Conservation (phyloP, 2,113 vertebrate species). For the Phalacrocorax brasilianus region DNA sequence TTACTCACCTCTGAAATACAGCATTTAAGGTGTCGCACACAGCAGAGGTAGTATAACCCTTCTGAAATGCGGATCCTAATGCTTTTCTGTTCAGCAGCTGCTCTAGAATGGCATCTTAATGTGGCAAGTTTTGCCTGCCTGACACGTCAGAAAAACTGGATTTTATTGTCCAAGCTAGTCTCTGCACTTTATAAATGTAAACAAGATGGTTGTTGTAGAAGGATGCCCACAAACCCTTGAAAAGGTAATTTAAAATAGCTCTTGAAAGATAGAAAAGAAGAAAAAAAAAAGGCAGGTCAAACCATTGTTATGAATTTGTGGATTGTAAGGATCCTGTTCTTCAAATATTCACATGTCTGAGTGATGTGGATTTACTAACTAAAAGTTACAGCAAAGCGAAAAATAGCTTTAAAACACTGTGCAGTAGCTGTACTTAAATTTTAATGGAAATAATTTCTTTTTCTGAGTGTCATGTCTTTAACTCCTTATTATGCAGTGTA, state of each 20-base stretch:
- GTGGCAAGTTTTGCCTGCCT: neutral
- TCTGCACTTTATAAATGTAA: neutral
- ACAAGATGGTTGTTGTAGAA: neutral
- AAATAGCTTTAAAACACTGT: neutral
- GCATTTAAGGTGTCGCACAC: neutral
- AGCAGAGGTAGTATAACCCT: neutral
- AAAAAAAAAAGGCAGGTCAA: neutral
- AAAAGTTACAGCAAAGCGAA: neutral
- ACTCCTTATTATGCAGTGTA: neutral
- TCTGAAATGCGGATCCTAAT: neutral
- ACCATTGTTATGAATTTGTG: neutral
- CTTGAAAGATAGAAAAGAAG: neutral
- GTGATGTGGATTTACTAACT: neutral
- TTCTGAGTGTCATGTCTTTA: neutral
- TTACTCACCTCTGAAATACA: neutral
- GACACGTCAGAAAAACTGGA: neutral
- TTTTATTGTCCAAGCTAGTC: neutral
- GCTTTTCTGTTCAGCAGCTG: neutral
- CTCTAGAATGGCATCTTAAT: neutral
- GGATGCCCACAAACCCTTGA: neutral
- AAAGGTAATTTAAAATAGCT: neutral
- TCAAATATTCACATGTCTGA: neutral
- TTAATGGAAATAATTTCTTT: neutral
- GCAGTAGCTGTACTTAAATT: neutral
- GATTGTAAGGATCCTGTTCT: neutral